Evolutionary conservation across 2,888 invertebrate species (phyloP), one percentile per base, ranked within the genome.

Genomic region (Yponomeuta malinellus): DNA sequence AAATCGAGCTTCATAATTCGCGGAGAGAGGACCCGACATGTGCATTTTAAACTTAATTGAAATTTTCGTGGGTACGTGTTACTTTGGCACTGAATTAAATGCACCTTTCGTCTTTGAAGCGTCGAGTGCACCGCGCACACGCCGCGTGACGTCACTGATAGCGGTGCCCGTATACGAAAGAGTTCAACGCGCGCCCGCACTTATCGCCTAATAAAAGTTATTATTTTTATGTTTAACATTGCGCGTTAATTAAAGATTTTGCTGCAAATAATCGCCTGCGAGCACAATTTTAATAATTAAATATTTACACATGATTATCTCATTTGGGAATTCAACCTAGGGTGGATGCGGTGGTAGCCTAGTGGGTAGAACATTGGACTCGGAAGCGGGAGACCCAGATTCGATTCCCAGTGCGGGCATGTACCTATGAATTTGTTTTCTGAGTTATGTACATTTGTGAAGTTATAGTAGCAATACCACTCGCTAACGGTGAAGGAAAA

Each of bases 41-140:
- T 88, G 87, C 87, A 88, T 12, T 59, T 87, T 87, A 83, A 87
- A 83, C 72, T 86, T 88, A 86, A 90, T 89, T 89, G 89, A 89
- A 88, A 88, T 87, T 89, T 89, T 88, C 81, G 87, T 84, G 84
- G 84, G 79, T 85, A 88, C 83, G 78, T 85, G 81, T 88, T 87
- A 87, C 85, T 59, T 89, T 86, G 80, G 84, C 85, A 80, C 52
- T 59, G 52, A 59, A 59, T 59, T 84, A 86, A 87, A 85, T 66
- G 70, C 71, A 72, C 59, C 86, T 88, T 88, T 86, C 84, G 82
- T 78, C 75, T 78, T 81, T 80, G 83, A 15, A 48, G 15, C 12
- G 63, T 37, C 33, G 37, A 33, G 48, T 6, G 15, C 67, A 29
- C 29, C 79, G 77, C 73, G 78, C 77, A 72, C 72, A 76, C 72